phyloP scores from a whole-genome alignment of 1,140 invertebrate species.

The Galleria mellonella region DNA sequence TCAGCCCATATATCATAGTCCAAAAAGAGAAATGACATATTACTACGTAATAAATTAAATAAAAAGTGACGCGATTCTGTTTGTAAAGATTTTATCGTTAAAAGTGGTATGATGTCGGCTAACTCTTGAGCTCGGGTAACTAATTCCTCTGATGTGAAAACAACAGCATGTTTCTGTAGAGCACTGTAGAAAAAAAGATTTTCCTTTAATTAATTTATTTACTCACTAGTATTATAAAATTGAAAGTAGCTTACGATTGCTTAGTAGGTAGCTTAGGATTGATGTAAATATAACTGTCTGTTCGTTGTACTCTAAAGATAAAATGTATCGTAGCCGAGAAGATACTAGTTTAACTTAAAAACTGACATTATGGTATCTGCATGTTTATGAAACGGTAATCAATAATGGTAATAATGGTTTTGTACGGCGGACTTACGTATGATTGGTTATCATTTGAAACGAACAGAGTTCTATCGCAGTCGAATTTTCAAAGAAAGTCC shows the following conservation, averaged over 20 bases:
- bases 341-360: background rate
- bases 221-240: no score
- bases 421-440: background rate
- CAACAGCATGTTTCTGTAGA: background rate
- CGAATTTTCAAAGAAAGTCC: background rate
- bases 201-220: background rate
- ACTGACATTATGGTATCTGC: background rate
- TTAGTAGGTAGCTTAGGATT: no score
- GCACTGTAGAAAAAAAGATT: background rate
- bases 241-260: no score
- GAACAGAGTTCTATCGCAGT: background rate
- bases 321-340: no score
- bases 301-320: no score
- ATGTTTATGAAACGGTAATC: background rate
- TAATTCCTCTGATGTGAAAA: background rate
- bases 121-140: background rate
- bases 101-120: background rate
- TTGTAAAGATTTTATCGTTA: background rate
- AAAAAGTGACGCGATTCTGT: background rate
- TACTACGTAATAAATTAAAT: no score
- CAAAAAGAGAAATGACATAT: slow-evolving; percentile 6
- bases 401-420: background rate
- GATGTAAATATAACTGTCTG: no score
- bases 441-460: background rate
- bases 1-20: slow-evolving; percentile 3